Evolutionary conservation across 2,888 invertebrate genomes (phyloP).

Genomic region (Dioctria linearis): DNA sequence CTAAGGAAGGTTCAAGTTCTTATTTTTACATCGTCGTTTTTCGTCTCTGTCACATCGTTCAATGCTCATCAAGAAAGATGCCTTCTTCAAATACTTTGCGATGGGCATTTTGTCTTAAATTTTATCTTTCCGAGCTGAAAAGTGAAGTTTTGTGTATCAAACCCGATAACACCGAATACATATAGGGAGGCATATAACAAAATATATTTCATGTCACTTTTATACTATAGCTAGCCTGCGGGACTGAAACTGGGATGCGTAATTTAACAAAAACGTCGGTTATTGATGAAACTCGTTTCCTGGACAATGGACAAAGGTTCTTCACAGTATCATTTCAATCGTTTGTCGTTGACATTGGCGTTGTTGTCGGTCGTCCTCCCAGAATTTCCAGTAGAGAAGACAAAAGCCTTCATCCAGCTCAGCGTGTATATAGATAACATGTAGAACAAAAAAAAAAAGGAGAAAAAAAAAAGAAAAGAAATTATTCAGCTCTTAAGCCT

Average conservation of each 20-base stretch:
- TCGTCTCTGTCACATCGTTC: constrained; percentile 11
- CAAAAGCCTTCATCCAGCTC: constrained; percentile 13
- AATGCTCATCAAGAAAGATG: background rate
- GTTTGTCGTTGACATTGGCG: background rate
- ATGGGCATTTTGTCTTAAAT: constrained; percentile 1
- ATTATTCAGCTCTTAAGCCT: background rate
- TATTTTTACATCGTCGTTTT: constrained; percentile 37
- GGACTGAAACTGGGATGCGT: background rate
- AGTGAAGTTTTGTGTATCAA: constrained; percentile 25
- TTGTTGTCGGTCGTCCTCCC: background rate
- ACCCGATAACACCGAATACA: constrained; percentile 9
- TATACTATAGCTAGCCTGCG: background rate
- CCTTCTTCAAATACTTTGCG: background rate
- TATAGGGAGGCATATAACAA: background rate
- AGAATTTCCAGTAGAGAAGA: constrained; percentile 28
- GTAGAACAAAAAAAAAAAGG: no score
- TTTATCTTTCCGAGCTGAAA: constrained; percentile 20
- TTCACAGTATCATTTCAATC: constrained; percentile 34
- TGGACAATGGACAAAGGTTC: constrained; percentile 43
- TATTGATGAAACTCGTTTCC: constrained; percentile 46
- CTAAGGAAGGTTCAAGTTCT: constrained; percentile 34
- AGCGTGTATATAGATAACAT: background rate
- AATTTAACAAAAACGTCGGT: constrained; percentile 28
- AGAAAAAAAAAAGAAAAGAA: no score
- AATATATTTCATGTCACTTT: background rate